Evolutionary conservation across 2,888 invertebrate genomes (phyloP), one percentile per base, ranked within the genome.

Genomic region (Lamproptera curius): DNA sequence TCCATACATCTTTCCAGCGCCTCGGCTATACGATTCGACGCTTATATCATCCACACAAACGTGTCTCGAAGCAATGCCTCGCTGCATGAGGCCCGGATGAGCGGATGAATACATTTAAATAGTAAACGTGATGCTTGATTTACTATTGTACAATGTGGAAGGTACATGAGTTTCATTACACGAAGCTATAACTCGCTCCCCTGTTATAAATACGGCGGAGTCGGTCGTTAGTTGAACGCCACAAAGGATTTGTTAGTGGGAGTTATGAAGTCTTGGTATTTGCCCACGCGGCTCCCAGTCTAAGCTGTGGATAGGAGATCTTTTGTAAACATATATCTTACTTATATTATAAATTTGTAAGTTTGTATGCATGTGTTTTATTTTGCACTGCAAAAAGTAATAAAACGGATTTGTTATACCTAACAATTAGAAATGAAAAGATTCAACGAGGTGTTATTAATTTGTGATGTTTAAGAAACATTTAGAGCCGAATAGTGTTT

Each of bases 81-180:
- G 64, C 84, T 58, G 74, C 81, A 79, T 84, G 85, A 83, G 81
- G 84, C 75, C 75, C 71, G 82, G 78, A 77, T 81, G 81, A 80
- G 73, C 68, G 76, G 81, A 86, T 84, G 86, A 87, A 85, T 86
- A 87, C 83, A 86, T 87, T 86, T 86, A 85, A 87, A 85, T 86
- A 87, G 85, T 81, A 81, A 87, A 82, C 70, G 80, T 76, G 81
- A 79, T 80, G 80, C 77, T 75, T 76, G 82, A 85, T 87, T 84
- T 87, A 86, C 70, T 75, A 70, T 66, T 68, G 75, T 73, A 78
- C 83, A 83, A 84, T 84, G 80, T 76, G 72, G 69, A 69, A 59
- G 68, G 70, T 74, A 82, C 78, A 79, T 82, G 82, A 82, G 73
- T 76, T 68, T 70, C 77, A 83, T 85, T 82, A 82, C 79, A 81